Evolutionary conservation across 2,797 vertebrate species (phyloP).

Genomic region (Sebastes melanostomus): DNA sequence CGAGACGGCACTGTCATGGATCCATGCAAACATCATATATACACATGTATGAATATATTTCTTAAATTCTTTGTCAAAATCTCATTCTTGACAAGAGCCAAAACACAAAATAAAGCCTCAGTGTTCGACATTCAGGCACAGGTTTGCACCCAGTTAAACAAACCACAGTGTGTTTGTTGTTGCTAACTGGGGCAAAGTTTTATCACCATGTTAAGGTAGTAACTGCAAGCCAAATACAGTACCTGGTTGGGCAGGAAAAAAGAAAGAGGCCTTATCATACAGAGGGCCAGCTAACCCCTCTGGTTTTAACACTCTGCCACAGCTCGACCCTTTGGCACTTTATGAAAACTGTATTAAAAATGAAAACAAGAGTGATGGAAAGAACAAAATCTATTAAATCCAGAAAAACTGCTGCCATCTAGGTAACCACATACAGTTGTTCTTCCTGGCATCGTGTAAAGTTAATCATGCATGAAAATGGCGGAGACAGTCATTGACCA

Average conservation of each 20-base stretch:
- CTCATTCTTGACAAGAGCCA: slow-evolving; percentile 25
- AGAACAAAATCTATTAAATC: slow-evolving; percentile 24
- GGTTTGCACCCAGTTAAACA: slow-evolving; percentile 53
- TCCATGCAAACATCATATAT: slow-evolving; percentile 60
- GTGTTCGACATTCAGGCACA: slow-evolving; percentile 27
- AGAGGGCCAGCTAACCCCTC: slow-evolving; percentile 8
- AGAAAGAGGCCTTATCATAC: slow-evolving; percentile 39
- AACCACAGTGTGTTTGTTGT: slow-evolving; percentile 23
- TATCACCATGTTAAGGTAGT: slow-evolving; percentile 36
- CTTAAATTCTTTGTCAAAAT: slow-evolving; percentile 28
- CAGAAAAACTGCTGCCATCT: slow-evolving; percentile 38
- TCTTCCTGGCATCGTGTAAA: slow-evolving; percentile 38
- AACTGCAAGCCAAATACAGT: slow-evolving; percentile 47
- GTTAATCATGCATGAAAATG: slow-evolving; percentile 43
- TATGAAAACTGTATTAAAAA: slow-evolving; percentile 44
- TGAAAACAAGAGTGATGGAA: slow-evolving; percentile 39
- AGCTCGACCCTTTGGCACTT: slow-evolving; percentile 22
- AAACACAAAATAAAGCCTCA: slow-evolving; percentile 44
- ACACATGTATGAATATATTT: slow-evolving; percentile 29
- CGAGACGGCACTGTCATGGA: slow-evolving; percentile 55
- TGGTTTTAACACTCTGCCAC: slow-evolving; percentile 28
- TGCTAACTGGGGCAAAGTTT: slow-evolving; percentile 41
- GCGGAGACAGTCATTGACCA: slow-evolving; percentile 17
- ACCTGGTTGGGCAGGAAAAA: slow-evolving; percentile 36
- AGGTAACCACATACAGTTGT: slow-evolving; percentile 34